Evolutionary conservation across 1,140 invertebrate species (phyloP).

Genomic region (Myzus persicae): DNA sequence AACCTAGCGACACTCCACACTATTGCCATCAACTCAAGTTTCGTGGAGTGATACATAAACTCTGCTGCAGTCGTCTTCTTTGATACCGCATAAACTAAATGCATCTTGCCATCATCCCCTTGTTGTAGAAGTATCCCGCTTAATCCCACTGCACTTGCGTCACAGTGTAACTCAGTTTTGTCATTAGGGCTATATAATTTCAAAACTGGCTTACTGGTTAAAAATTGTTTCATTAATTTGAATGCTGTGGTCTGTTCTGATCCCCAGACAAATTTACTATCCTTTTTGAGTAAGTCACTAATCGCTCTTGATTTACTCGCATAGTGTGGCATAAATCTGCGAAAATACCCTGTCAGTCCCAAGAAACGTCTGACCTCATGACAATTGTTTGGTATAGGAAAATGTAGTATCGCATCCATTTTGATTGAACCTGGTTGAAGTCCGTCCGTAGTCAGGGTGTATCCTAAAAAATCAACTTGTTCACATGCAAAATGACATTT

Average conservation of each 20-base stretch:
- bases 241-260: constrained; percentile 9
- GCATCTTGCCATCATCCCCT: neutral
- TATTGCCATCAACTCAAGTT: constrained; percentile 31
- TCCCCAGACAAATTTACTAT: constrained; percentile 17
- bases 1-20: constrained; percentile 18
- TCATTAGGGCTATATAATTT: constrained; percentile 21
- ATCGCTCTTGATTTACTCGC: neutral
- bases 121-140: constrained; percentile 36
- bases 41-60: constrained; percentile 33
- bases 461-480: constrained; percentile 34
- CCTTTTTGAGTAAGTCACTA: constrained; percentile 39
- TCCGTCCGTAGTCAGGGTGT: neutral
- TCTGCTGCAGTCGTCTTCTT: constrained; percentile 38
- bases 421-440: constrained; percentile 25
- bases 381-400: constrained; percentile 30
- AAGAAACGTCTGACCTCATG: constrained; percentile 35
- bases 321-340: constrained; percentile 19
- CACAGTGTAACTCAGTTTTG: constrained; percentile 52
- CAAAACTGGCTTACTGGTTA: constrained; percentile 58
- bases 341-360: constrained; percentile 34
- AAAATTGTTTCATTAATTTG: neutral
- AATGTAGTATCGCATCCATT: constrained; percentile 2
- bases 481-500: constrained; percentile 27
- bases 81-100: constrained; percentile 35
- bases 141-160: constrained; percentile 19